Percentiles rank a stretch among this genome's conserved stretches.
Conservation (phyloP, 1,140 invertebrate species). For the Cotesia glomerata region DNA sequence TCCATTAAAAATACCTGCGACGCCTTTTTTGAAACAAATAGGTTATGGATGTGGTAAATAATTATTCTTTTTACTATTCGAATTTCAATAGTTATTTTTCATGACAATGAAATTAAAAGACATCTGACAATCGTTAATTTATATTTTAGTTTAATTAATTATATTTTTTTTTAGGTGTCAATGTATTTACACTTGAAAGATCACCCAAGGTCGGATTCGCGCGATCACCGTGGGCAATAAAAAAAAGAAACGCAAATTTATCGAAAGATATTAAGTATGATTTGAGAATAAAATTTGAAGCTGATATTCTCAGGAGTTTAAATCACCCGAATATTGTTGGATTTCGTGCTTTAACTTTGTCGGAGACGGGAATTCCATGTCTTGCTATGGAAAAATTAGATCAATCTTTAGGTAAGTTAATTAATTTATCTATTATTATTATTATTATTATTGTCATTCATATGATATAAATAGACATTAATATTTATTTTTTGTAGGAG, state of each 20-base stretch:
- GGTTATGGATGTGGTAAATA: slow-evolving; percentile 77
- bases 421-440: slow-evolving; percentile 4
- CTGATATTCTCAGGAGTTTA: slow-evolving; percentile 71
- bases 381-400: slow-evolving; percentile 76
- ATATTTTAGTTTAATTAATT: slow-evolving; percentile 34
- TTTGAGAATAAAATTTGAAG: slow-evolving; percentile 73
- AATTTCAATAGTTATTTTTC: too few species aligned
- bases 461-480: neutral
- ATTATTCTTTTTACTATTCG: neutral
- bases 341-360: slow-evolving; percentile 73
- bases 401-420: slow-evolving; percentile 64
- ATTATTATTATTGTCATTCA: neutral
- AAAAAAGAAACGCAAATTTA: slow-evolving; percentile 68
- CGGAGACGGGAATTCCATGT: slow-evolving; percentile 69
- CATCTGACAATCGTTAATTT: slow-evolving; percentile 5
- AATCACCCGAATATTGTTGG: slow-evolving; percentile 86
- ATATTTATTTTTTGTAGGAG: slow-evolving; percentile 51
- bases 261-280: slow-evolving; percentile 53
- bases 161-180: slow-evolving; percentile 68
- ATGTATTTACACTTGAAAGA: slow-evolving; percentile 76
- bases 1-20: slow-evolving; percentile 69
- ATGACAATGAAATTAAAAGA: too few species aligned
- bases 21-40: slow-evolving; percentile 72
- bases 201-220: slow-evolving; percentile 70
- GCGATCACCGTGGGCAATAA: slow-evolving; percentile 83